Evolutionary conservation across 2,113 vertebrate genomes (phyloP).

Genomic region (Seriola quinqueradiata): DNA sequence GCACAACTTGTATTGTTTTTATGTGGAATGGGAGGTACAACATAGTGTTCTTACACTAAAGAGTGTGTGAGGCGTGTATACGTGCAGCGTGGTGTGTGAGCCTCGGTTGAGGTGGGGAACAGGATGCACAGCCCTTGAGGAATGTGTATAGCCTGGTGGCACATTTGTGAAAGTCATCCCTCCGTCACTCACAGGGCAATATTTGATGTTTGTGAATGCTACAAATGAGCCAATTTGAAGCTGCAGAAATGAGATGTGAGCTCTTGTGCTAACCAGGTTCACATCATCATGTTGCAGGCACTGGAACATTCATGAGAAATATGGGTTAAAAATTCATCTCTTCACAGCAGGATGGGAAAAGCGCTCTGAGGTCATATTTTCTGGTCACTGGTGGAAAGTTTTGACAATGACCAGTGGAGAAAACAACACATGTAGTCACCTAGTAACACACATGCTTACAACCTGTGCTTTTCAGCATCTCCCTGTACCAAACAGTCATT

Average conservation of each 20-base stretch:
- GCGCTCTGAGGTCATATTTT: constrained; percentile 22
- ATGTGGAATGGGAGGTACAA: too few relatives aligned
- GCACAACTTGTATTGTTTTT: not conserved
- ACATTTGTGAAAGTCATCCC: constrained; percentile 76
- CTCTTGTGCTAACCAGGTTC: not conserved
- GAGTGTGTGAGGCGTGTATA: constrained; percentile 73
- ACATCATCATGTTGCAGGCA: constrained; percentile 2
- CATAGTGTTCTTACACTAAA: too few relatives aligned
- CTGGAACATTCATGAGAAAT: not conserved
- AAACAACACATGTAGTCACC: constrained; percentile 9
- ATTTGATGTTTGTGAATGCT: too few relatives aligned
- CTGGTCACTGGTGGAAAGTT: constrained; percentile 8
- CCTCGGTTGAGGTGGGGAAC: constrained; percentile 80
- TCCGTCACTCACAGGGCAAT: constrained; percentile 41
- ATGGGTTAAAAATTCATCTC: not conserved
- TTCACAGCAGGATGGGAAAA: not conserved
- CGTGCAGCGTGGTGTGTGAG: constrained; percentile 79
- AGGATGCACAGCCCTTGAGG: constrained; percentile 85
- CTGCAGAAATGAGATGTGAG: too few relatives aligned
- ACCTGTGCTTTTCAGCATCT: constrained; percentile 4
- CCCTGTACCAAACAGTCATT: not conserved
- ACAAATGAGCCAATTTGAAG: too few relatives aligned
- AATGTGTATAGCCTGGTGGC: constrained; percentile 79
- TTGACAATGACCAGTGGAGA: not conserved
- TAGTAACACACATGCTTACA: constrained; percentile 2